phyloP scores from a whole-genome alignment of 2,888 invertebrate genomes.

The Parnassius smintheus region DNA sequence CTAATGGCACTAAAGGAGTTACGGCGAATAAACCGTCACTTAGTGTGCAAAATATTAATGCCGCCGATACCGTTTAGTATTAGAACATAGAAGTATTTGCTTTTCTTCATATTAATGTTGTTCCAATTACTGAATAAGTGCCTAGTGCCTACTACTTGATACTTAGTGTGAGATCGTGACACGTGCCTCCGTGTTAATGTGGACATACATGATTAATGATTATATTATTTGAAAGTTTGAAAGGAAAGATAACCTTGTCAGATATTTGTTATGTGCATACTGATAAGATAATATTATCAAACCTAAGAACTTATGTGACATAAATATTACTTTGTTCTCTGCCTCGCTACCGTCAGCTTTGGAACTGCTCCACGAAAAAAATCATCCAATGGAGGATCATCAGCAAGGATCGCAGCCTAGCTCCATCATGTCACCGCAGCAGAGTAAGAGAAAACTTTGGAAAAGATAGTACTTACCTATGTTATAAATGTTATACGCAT shows the following conservation, averaged over 20 bases:
- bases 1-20: too few species aligned
- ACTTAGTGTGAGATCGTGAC: too few species aligned
- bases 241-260: conserved; percentile 18
- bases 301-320: conserved; percentile 3
- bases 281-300: conserved; percentile 21
- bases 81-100: too few species aligned
- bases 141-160: too few species aligned
- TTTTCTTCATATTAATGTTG: too few species aligned
- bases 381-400: conserved; percentile 77
- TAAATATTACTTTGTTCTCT: conserved; percentile 15
- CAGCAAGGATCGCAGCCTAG: conserved; percentile 68
- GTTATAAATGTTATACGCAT: neutral
- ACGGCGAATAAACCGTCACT: too few species aligned
- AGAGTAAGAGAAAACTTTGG: conserved; percentile 52
- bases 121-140: too few species aligned
- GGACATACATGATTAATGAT: conserved; percentile 5
- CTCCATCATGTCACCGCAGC: conserved; percentile 70
- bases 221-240: conserved; percentile 15
- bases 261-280: conserved; percentile 16
- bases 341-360: conserved; percentile 74
- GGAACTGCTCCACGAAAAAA: conserved; percentile 84
- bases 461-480: too few species aligned
- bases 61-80: too few species aligned
- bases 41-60: too few species aligned
- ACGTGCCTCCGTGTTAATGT: neutral